Percentiles rank a stretch among this genome's conserved stretches.
phyloP scores from a whole-genome alignment of 2,888 invertebrate species.

The Amphipoea lucens region DNA sequence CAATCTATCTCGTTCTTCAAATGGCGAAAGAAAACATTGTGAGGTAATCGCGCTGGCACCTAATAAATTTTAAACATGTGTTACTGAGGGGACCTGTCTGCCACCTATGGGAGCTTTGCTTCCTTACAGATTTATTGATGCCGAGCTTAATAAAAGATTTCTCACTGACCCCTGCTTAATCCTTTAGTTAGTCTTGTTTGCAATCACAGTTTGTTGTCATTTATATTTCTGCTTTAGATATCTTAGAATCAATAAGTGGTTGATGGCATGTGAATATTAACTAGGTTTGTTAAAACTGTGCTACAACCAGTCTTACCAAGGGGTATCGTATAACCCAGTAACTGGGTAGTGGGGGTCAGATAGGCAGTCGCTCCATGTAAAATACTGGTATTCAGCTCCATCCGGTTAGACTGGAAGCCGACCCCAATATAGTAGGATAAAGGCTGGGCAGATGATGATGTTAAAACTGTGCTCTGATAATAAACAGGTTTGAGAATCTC shows the following conservation, averaged over 20 bases:
- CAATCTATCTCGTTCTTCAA: slow-evolving; percentile 38
- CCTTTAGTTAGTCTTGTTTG: background rate
- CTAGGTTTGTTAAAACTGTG: background rate
- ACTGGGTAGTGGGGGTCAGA: too few species aligned
- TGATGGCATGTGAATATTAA: background rate
- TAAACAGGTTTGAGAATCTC: background rate
- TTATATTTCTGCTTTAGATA: background rate
- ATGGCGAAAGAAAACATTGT: slow-evolving; percentile 59
- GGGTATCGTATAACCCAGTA: too few species aligned
- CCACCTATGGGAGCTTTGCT: slow-evolving; percentile 18
- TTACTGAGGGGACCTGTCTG: slow-evolving; percentile 28
- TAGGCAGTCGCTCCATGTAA: too few species aligned
- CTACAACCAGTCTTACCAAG: too few species aligned
- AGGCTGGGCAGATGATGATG: too few species aligned
- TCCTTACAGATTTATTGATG: slow-evolving; percentile 38
- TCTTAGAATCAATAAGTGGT: background rate
- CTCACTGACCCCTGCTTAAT: slow-evolving; percentile 39
- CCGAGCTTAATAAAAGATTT: slow-evolving; percentile 40
- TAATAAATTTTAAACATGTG: slow-evolving; percentile 61
- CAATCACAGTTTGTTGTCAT: background rate
- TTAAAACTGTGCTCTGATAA: background rate
- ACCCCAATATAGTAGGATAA: too few species aligned
- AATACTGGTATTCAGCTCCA: too few species aligned
- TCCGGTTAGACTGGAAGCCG: too few species aligned
- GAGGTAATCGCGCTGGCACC: slow-evolving; percentile 48